A percentile compares a stretch with the other conserved stretches of the same genome.
These are phyloP conservation scores for Diaperis boleti DNA, from an alignment of 2,888 invertebrate genomes.

Conservation along the genomic window DNA sequence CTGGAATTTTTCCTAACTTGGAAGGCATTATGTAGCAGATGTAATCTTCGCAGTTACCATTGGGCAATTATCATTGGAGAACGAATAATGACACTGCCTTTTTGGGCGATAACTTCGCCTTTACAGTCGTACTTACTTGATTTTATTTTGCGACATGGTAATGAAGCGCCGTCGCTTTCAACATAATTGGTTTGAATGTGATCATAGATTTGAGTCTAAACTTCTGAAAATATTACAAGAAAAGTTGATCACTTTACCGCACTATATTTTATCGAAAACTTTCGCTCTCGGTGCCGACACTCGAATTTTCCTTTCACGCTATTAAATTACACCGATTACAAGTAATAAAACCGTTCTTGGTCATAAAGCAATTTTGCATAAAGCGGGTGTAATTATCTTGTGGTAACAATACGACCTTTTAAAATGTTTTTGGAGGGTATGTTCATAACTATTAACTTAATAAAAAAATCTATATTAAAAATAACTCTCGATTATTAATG, in stretches of 20 bases:
- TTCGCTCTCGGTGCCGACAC: conserved; percentile 17
- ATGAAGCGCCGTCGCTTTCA: neutral
- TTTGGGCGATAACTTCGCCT: conserved; percentile 1
- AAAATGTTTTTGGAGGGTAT: too few relatives aligned
- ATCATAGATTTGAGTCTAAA: neutral
- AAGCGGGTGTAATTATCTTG: neutral
- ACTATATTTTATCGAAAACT: conserved; percentile 19
- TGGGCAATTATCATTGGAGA: conserved; percentile 11
- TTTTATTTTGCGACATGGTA: neutral
- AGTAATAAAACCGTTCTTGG: conserved; percentile 9
- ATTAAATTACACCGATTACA: conserved; percentile 17
- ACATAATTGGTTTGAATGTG: neutral
- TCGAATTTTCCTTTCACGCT: conserved; percentile 22
- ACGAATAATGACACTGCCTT: conserved; percentile 1
- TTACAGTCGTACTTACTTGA: neutral
- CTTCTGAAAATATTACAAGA: neutral
- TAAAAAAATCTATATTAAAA: too few relatives aligned
- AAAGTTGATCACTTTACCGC: neutral
- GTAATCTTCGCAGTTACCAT: conserved; percentile 13
- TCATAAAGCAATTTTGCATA: conserved; percentile 10
- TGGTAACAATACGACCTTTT: neutral
- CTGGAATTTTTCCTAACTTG: conserved; percentile 32
- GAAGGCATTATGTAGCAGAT: conserved; percentile 15
- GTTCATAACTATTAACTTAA: too few relatives aligned
- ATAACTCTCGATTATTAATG: too few relatives aligned